phyloP scores from a whole-genome alignment of 2,797 vertebrate species.

The Euphonia xanthogaster region DNA sequence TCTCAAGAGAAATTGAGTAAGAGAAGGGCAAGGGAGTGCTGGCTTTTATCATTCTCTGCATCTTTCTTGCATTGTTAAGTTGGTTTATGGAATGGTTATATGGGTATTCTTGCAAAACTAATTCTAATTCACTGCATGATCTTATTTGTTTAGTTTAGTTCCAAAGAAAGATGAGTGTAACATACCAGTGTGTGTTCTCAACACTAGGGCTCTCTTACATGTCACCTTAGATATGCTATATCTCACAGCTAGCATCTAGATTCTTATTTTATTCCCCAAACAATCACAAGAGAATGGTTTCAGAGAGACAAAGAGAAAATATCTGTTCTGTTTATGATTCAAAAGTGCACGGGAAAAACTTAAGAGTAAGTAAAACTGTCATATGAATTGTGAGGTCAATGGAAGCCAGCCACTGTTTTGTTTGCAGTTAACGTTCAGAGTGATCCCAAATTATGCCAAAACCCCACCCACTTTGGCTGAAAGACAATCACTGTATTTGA shows the following conservation, averaged over 20 bases:
- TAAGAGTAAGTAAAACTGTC: neutral
- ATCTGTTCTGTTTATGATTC: neutral
- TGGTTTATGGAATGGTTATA: neutral
- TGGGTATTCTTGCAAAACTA: neutral
- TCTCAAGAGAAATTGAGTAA: constrained; percentile 7
- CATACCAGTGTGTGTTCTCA: neutral
- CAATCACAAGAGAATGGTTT: neutral
- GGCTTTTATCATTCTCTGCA: neutral
- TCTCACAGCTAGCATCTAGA: neutral
- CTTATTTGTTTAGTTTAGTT: neutral
- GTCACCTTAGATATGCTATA: neutral
- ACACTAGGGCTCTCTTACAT: neutral
- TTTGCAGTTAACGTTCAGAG: neutral
- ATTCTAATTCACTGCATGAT: neutral
- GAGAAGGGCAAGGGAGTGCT: neutral
- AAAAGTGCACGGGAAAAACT: neutral
- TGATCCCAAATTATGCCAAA: neutral
- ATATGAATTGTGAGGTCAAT: neutral
- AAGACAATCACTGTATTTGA: neutral
- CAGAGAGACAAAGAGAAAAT: neutral
- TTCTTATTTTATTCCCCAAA: neutral
- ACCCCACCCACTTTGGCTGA: neutral
- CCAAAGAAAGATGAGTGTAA: neutral
- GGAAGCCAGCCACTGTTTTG: neutral
- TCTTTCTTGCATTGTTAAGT: neutral